Evolutionary conservation across 2,113 vertebrate species (phyloP), one percentile per base, ranked within the genome.

Genomic region (Macquaria australasica): DNA sequence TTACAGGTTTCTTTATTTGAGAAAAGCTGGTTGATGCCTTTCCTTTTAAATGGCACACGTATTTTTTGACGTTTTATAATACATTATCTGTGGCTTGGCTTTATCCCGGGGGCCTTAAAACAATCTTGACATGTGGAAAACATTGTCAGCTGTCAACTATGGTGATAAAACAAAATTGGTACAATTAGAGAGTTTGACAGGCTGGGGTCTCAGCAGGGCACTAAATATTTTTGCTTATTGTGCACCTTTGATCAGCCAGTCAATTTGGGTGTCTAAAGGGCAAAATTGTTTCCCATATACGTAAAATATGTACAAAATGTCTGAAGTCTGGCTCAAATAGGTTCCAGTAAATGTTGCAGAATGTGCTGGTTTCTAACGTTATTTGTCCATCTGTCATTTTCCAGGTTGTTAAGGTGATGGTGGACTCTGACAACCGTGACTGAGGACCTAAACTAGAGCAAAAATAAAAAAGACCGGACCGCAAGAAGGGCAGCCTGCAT

Each of bases 351-450:
- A 67, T 16, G 53, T 25, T 69, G 68, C 37, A 60, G 39, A 87
- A 81, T 82, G 63, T 51, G 50, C 55, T 28, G 8, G 11, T 68
- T 77, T 81, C 68, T 89, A 73, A 91, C 16, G 34, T 31, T 73
- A 70, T 92, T 91, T 92, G 68, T 87, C 75, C 81, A 77, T 78
- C 83, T 89, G 64, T 84, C 76, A 53, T 87, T 85, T 90, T 92
- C 45, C 89, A 95, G 94, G 88, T 90, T 81, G 74, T 88, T 77
- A 82, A 79, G 58, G 74, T 72, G 82, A 91, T 71, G 71, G 48
- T 68, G 80, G 84, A 85, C 56, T 59, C 79, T 81, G 89, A 89
- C 90, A 82, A 48, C 74, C 76, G 58, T 79, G 83, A 91, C 82
- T 77, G 69, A 72, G 76, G 78, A 81, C n/a, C 79, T 64, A 53